Percentiles rank a stretch among this genome's conserved stretches.
Evolutionary conservation across 2,797 vertebrate species (phyloP).

Genomic region (Enteromius afrohamiltoni): DNA sequence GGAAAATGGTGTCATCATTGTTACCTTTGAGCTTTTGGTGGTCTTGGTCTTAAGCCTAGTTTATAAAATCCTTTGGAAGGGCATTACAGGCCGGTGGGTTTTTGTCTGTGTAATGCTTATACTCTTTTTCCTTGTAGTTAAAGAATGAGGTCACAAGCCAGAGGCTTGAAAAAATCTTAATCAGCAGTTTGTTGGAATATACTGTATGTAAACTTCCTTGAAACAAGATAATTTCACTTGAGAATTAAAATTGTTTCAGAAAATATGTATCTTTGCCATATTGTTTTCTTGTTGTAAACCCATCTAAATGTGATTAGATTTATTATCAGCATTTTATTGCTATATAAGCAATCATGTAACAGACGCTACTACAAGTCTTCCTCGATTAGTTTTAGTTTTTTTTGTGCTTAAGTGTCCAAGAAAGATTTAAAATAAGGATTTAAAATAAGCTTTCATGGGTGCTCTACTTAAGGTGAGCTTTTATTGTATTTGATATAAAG

Average conservation of each 20-base stretch:
- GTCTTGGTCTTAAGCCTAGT: slow-evolving; percentile 43
- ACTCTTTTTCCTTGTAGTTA: slow-evolving; percentile 62
- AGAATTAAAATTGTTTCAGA: background rate
- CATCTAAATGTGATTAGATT: background rate
- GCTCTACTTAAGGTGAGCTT: background rate
- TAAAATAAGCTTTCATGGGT: background rate
- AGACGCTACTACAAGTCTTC: background rate
- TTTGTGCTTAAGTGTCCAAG: background rate
- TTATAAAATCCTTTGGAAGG: slow-evolving; percentile 54
- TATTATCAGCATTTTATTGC: no score
- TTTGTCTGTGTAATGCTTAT: slow-evolving; percentile 53
- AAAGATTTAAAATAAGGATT: background rate
- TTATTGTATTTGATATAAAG: slow-evolving; percentile 5
- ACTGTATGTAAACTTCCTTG: background rate
- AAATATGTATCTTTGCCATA: background rate
- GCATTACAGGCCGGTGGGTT: slow-evolving; percentile 19
- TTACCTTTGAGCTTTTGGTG: slow-evolving; percentile 52
- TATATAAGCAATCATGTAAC: background rate
- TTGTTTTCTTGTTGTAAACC: background rate
- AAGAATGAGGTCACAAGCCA: slow-evolving; percentile 50
- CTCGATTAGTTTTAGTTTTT: background rate
- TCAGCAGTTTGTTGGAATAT: background rate
- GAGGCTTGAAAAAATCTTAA: background rate
- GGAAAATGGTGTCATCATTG: slow-evolving; percentile 51
- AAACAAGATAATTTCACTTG: background rate